Conservation (phyloP, 1,140 invertebrate species). For the Drosophila pectinifera region DNA sequence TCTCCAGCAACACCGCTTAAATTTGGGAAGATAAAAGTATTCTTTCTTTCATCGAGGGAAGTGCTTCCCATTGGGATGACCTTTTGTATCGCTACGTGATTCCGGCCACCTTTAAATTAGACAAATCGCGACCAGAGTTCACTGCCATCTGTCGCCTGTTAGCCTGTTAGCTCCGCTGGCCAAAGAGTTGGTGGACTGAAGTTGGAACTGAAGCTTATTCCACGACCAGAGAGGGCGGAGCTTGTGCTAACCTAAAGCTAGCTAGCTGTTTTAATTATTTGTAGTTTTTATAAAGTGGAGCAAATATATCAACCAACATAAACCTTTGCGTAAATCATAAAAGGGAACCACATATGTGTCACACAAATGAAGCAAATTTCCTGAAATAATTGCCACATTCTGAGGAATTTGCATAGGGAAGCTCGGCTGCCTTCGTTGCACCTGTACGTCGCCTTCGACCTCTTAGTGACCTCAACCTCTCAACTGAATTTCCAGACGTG, state of each 20-base stretch:
- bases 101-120: conserved; percentile 80
- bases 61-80: too few species aligned
- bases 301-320: too few species aligned
- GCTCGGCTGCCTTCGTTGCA: conserved; percentile 29
- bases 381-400: conserved; percentile 29
- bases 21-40: too few species aligned
- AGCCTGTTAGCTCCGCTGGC: conserved; percentile 66
- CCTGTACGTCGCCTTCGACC: conserved; percentile 33
- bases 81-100: conserved; percentile 87
- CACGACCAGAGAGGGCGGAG: too few species aligned
- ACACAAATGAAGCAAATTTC: conserved; percentile 16
- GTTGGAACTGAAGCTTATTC: too few species aligned
- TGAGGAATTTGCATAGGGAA: conserved; percentile 9
- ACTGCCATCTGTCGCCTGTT: conserved; percentile 84
- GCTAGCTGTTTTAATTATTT: too few species aligned
- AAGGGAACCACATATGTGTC: conserved; percentile 1
- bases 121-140: conserved; percentile 68
- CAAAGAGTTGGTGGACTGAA: not conserved
- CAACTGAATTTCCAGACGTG: conserved; percentile 32
- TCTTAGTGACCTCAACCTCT: conserved; percentile 46
- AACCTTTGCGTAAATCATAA: conserved; percentile 7
- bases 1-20: too few species aligned
- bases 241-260: too few species aligned
- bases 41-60: too few species aligned
- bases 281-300: too few species aligned